phyloP scores from a whole-genome alignment of 2,113 vertebrate species.

The Picathartes gymnocephalus region DNA sequence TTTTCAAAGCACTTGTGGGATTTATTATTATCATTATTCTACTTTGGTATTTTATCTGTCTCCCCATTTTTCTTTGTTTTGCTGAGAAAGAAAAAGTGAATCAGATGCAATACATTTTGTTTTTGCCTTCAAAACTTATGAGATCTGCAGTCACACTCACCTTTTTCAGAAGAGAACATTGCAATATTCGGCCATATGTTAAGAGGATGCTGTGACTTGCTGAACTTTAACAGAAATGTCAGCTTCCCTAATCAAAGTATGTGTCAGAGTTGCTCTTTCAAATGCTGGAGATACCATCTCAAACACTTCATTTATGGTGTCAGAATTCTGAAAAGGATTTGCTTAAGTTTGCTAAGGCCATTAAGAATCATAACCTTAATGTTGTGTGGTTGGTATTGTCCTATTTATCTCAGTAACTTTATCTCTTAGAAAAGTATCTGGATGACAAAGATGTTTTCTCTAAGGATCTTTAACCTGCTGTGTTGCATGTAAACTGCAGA shows the following conservation, averaged over 20 bases:
- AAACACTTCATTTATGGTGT: slow-evolving; percentile 52
- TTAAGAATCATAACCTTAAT: slow-evolving; percentile 28
- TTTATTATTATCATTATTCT: slow-evolving; percentile 12
- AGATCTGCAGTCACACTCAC: slow-evolving; percentile 33
- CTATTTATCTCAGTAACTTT: slow-evolving; percentile 27
- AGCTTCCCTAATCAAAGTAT: slow-evolving; percentile 54
- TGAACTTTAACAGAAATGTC: slow-evolving; percentile 68
- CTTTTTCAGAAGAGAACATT: slow-evolving; percentile 33
- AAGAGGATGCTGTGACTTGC: slow-evolving; percentile 59
- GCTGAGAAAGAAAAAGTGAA: slow-evolving; percentile 20
- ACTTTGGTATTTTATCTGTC: slow-evolving; percentile 35
- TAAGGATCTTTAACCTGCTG: background rate
- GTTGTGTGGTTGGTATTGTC: background rate
- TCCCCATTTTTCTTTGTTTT: slow-evolving; percentile 20
- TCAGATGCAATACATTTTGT: background rate
- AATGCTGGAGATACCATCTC: slow-evolving; percentile 54
- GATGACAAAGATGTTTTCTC: slow-evolving; percentile 21
- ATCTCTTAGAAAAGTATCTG: background rate
- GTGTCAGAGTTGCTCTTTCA: slow-evolving; percentile 54
- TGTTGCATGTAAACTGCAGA: background rate
- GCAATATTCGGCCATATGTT: slow-evolving; percentile 62
- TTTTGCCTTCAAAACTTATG: background rate
- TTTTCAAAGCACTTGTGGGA: slow-evolving; percentile 22
- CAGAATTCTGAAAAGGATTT: slow-evolving; percentile 38
- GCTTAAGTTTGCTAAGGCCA: slow-evolving; percentile 27